phyloP scores from a whole-genome alignment of 2,113 vertebrate species.

The Antechinus stuartii region DNA sequence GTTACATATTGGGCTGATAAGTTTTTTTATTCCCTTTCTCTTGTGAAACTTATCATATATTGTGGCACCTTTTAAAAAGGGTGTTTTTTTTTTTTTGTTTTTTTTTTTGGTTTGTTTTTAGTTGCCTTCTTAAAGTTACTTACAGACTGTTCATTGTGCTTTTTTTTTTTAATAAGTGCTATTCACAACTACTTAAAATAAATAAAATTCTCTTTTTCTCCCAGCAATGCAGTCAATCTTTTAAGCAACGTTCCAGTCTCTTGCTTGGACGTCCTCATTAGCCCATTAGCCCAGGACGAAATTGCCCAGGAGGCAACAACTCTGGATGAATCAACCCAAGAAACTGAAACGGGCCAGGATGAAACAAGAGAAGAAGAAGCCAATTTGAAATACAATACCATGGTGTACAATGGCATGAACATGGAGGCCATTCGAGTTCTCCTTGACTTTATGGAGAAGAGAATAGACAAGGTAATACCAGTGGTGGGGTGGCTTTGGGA shows the following conservation, averaged over 20 bases:
- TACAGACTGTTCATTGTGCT: conserved; percentile 57
- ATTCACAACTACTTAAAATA: conserved; percentile 70
- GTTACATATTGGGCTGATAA: conserved; percentile 38
- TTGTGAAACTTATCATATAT: conserved; percentile 53
- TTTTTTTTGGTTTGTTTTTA: conserved; percentile 50
- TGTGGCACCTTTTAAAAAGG: conserved; percentile 67
- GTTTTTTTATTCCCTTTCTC: conserved; percentile 59
- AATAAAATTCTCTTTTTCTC: conserved; percentile 77
- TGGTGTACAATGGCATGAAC: conserved; percentile 93
- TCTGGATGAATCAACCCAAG: conserved; percentile 68
- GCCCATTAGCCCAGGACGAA: conserved; percentile 90
- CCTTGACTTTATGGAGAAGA: conserved; percentile 97
- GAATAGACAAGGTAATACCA: conserved; percentile 95
- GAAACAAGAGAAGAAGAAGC: conserved; percentile 85
- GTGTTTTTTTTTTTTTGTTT: conserved; percentile 20
- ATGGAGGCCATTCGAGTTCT: conserved; percentile 92
- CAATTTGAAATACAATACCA: conserved; percentile 87
- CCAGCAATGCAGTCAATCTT: conserved; percentile 96
- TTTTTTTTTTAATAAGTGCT: conserved; percentile 52
- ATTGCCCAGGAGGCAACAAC: conserved; percentile 81
- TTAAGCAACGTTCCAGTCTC: conserved; percentile 96
- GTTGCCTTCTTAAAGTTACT: conserved; percentile 62
- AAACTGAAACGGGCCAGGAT: conserved; percentile 85
- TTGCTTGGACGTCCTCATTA: conserved; percentile 95
- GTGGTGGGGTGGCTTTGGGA: background rate